Evolutionary conservation across 2,888 invertebrate species (phyloP).

Genomic region (Rhagium mordax): DNA sequence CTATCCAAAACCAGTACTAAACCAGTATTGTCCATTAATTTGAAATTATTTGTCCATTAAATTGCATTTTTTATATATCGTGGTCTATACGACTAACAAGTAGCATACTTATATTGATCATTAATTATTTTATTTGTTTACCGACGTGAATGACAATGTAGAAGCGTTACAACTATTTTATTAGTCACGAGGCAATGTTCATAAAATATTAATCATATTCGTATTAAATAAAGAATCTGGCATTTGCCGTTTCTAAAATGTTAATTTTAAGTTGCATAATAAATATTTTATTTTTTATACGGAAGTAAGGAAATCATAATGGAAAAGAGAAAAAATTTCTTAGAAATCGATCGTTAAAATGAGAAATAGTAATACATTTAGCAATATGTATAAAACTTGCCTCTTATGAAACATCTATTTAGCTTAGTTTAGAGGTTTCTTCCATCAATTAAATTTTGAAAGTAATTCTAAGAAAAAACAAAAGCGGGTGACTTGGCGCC

Average conservation of each 20-base stretch:
- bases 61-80: not conserved
- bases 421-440: slow-evolving; percentile 16
- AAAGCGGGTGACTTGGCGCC: slow-evolving; percentile 40
- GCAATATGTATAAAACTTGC: not conserved
- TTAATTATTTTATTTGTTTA: not conserved
- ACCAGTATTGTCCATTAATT: too few relatives aligned
- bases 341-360: not conserved
- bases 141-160: not conserved
- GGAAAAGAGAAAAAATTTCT: not conserved
- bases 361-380: not conserved
- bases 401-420: not conserved
- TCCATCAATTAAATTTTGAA: slow-evolving; percentile 40
- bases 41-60: not conserved
- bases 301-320: not conserved
- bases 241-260: not conserved
- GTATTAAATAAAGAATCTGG: too few relatives aligned
- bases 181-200: too few relatives aligned
- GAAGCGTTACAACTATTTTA: too few relatives aligned
- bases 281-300: not conserved
- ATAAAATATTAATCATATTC: too few relatives aligned
- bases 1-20: too few relatives aligned
- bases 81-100: not conserved
- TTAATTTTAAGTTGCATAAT: not conserved
- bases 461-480: slow-evolving; percentile 52
- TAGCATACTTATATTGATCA: not conserved